Evolutionary conservation across 2,797 vertebrate species (phyloP).

Genomic region (Philypnodon macrostomus): DNA sequence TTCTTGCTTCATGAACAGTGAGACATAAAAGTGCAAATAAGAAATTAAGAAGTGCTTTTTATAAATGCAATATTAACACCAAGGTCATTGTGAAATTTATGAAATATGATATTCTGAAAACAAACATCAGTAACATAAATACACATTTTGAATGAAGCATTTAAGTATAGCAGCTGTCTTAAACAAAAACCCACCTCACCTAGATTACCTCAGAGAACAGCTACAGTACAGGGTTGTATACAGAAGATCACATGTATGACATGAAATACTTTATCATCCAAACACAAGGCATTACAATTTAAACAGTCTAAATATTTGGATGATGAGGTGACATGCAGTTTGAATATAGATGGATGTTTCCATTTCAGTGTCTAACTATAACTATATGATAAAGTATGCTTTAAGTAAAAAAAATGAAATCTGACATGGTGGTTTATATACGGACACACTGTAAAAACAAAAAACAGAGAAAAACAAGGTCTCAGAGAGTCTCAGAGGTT

Average conservation of each 20-base stretch:
- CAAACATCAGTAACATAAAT: not conserved
- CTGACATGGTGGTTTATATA: too few relatives aligned
- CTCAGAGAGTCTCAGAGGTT: too few relatives aligned
- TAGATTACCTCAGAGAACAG: constrained; percentile 2
- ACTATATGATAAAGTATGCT: too few relatives aligned
- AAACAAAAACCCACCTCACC: constrained; percentile 22
- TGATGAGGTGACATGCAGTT: too few relatives aligned
- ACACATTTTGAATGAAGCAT: constrained; percentile 35
- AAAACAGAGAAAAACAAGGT: not conserved
- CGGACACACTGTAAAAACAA: too few relatives aligned
- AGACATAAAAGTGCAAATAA: constrained; percentile 59
- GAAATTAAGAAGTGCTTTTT: constrained; percentile 29
- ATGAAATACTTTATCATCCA: not conserved
- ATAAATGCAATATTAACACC: constrained; percentile 5
- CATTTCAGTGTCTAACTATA: too few relatives aligned
- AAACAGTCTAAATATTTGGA: not conserved
- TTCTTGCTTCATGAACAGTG: constrained; percentile 20
- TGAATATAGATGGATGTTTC: too few relatives aligned
- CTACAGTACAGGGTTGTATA: not conserved
- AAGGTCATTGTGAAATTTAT: too few relatives aligned
- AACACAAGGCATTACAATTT: not conserved
- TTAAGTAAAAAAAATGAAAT: too few relatives aligned
- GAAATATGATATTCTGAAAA: too few relatives aligned
- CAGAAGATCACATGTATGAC: not conserved
- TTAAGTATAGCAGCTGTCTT: constrained; percentile 38